Base-by-base conservation (phyloP, 2,888 invertebrate species). In the Lissonota sp. region DNA sequence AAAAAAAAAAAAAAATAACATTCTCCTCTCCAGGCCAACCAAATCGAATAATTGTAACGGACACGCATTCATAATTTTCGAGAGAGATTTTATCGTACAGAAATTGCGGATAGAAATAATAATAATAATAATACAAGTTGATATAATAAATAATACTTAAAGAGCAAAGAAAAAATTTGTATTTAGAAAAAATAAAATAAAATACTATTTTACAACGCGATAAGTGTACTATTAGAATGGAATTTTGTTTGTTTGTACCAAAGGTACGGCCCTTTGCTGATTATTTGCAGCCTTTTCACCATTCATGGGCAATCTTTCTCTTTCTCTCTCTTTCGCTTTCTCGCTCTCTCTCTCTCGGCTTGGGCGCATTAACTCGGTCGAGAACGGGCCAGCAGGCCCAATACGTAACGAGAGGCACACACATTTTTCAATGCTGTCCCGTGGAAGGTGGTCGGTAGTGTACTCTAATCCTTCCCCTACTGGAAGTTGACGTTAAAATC, bases 401-500 rank as follows among this genome's bases (percentile, higher is more conserved):
- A 12, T 14, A 57, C 70, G 39, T 37, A 39, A 83, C 83, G 77
- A 80, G 75, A 74, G 74, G 26, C 26, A 26, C 69, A 55, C 75
- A 78, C 70, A 77, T 80, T 73, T 77, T 81, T 82, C 67, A 62
- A 78, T 51, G 70, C 26, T 3, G 26, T 58, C 69, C 82, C 79
- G 58, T 71, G 76, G 82, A 76, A 76, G 78, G 80, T 53, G 75
- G 69, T 80, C 71, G 80, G 74, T 58, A 75, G 66, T 60, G 77
- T 79, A 84, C 79, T 76, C 76, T 80, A 85, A 80, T 77, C 79
- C 26, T 26, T 26, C 26, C 26, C 26, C 26, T 84, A 85, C 84
- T 85, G 84, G 75, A 85, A 85, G 81, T 85, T 85, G 84, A 85
- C 74, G 84, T 84, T 82, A 78, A 67, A 80, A 66, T 78, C 80